Evolutionary conservation across 2,113 vertebrate genomes (phyloP).

Genomic region (Elaphurus davidianus): DNA sequence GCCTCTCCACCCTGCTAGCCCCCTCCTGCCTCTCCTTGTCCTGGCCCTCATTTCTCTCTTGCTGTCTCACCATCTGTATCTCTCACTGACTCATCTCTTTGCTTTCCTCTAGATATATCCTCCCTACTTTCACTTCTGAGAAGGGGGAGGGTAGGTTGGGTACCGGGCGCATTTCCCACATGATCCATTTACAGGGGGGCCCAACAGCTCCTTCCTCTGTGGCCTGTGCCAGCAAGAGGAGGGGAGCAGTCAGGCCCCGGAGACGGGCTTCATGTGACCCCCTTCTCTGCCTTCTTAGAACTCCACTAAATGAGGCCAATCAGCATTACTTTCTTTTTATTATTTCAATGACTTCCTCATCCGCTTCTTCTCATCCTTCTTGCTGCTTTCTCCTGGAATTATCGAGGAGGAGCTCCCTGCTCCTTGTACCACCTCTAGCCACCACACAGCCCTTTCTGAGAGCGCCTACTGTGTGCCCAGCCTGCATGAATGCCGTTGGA

Average conservation of each 20-base stretch:
- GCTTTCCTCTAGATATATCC: background rate
- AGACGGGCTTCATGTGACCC: slow-evolving; percentile 63
- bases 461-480: background rate
- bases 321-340: slow-evolving; percentile 79
- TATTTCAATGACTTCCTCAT: slow-evolving; percentile 80
- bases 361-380: slow-evolving; percentile 73
- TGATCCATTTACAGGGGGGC: background rate
- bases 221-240: background rate
- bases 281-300: slow-evolving; percentile 73
- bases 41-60: background rate
- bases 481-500: background rate
- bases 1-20: no score
- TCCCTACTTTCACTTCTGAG: no score
- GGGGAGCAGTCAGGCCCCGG: background rate
- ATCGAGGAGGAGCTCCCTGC: slow-evolving; percentile 48
- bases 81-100: background rate
- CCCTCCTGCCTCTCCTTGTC: background rate
- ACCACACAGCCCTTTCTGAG: rapidly evolving
- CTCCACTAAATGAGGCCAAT: slow-evolving; percentile 78
- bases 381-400: slow-evolving; percentile 77
- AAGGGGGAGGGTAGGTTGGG: no score
- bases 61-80: background rate
- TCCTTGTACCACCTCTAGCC: background rate
- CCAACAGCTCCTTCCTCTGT: background rate
- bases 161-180: background rate